These are phyloP conservation scores for Cataglyphis altisquamis DNA, from an alignment of 2,888 invertebrate genomes.

Conservation along the genomic window DNA sequence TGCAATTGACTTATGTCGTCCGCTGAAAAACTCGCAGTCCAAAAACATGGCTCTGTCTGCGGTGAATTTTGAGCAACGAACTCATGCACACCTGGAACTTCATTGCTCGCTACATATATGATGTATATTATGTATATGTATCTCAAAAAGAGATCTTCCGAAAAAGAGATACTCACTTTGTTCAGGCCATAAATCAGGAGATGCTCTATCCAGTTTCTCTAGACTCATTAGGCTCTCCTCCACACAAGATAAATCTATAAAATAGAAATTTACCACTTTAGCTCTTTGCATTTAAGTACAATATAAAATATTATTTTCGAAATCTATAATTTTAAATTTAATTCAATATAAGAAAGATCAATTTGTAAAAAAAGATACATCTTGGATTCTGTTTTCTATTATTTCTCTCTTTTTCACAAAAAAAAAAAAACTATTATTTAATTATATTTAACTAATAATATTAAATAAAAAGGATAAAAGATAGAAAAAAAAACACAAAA, in stretches of 20 bases:
- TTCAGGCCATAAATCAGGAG: constrained; percentile 98
- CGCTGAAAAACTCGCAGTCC: constrained; percentile 90
- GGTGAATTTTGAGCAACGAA: constrained; percentile 91
- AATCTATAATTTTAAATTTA: neutral
- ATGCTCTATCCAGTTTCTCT: constrained; percentile 97
- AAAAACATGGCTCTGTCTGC: constrained; percentile 89
- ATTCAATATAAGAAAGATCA: neutral
- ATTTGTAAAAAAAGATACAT: neutral
- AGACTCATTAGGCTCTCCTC: constrained; percentile 94
- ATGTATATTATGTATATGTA: constrained; percentile 58
- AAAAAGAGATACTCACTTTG: constrained; percentile 91
- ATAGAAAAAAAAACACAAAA: neutral
- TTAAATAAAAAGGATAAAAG: neutral
- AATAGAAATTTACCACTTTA: constrained; percentile 35
- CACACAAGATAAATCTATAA: constrained; percentile 82
- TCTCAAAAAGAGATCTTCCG: constrained; percentile 36
- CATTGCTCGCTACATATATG: constrained; percentile 75
- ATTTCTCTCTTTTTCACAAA: neutral
- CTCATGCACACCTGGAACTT: constrained; percentile 96
- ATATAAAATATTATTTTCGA: neutral
- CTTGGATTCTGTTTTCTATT: neutral
- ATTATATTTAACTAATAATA: neutral
- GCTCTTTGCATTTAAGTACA: neutral
- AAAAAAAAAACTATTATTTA: neutral
- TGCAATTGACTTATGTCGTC: constrained; percentile 93